Conservation (phyloP, 2,797 vertebrate species). For the Phalloptychus januarius region DNA sequence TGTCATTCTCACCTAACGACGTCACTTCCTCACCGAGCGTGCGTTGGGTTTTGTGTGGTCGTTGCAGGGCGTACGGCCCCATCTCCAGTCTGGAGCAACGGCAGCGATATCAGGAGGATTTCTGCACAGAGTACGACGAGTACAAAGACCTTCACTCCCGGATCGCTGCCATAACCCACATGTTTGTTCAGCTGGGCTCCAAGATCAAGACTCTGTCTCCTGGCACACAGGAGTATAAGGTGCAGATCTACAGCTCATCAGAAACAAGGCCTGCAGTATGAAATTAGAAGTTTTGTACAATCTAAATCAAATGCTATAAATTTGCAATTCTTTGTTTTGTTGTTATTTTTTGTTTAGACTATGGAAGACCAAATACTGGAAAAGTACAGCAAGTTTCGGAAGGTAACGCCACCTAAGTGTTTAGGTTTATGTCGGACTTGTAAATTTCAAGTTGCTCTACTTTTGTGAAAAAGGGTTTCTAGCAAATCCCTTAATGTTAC, state of each 20-base stretch:
- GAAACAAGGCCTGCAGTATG: background rate
- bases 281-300: background rate
- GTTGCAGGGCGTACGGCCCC: slow-evolving; percentile 75
- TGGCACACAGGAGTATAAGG: slow-evolving; percentile 85
- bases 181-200: slow-evolving; percentile 84
- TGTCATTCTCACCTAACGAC: background rate
- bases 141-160: slow-evolving; percentile 83
- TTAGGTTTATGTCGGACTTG: background rate
- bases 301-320: background rate
- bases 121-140: slow-evolving; percentile 85
- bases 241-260: slow-evolving; percentile 28
- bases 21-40: background rate
- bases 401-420: slow-evolving; percentile 70
- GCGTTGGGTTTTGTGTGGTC: slow-evolving; percentile 3
- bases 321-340: slow-evolving; percentile 27
- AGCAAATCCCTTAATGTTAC: too few relatives aligned
- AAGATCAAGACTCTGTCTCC: slow-evolving; percentile 84
- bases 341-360: slow-evolving; percentile 75
- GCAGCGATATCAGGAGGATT: slow-evolving; percentile 84
- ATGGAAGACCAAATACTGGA: slow-evolving; percentile 87
- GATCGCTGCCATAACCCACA: slow-evolving; percentile 81
- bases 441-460: background rate
- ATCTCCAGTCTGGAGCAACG: slow-evolving; percentile 81
- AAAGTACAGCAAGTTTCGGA: slow-evolving; percentile 87
- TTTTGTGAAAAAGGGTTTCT: too few relatives aligned